phyloP scores from a whole-genome alignment of 2,113 vertebrate species.

The Phalacrocorax aristotelis region DNA sequence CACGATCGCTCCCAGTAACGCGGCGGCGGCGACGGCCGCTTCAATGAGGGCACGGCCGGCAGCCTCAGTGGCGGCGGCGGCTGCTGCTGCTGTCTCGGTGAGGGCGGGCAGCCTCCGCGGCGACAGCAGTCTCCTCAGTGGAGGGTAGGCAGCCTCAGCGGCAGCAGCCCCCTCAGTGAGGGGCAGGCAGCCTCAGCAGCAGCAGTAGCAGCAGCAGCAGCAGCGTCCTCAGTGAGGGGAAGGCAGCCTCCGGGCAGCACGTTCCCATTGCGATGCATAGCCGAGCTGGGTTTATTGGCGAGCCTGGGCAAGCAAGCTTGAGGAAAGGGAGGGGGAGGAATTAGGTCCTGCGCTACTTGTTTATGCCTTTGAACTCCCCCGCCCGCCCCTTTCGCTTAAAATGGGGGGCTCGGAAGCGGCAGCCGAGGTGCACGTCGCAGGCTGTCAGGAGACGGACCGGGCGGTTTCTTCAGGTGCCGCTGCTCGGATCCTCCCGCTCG shows the following conservation, averaged over 20 bases:
- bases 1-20: constrained; percentile 79
- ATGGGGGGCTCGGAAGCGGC: not conserved
- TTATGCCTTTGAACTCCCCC: constrained; percentile 52
- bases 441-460: not conserved
- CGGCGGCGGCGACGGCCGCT: constrained; percentile 3
- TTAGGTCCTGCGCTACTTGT: constrained; percentile 24
- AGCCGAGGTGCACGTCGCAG: not conserved
- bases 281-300: not conserved
- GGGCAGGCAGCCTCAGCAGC: not conserved
- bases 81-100: not conserved
- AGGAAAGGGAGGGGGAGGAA: not conserved
- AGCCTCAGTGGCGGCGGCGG: not conserved
- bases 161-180: not conserved
- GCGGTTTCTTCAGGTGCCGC: not conserved
- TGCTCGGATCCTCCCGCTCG: not conserved
- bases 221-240: not conserved
- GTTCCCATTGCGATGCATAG: not conserved
- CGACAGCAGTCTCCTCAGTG: not conserved
- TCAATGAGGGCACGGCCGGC: constrained; percentile 17
- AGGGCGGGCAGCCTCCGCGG: not conserved
- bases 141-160: not conserved
- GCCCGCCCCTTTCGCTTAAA: not conserved
- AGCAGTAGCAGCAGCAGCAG: not conserved
- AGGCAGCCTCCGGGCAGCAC: not conserved
- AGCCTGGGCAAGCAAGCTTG: not conserved